Conservation (phyloP, 1,140 invertebrate genomes). For the Cydia splendana region DNA sequence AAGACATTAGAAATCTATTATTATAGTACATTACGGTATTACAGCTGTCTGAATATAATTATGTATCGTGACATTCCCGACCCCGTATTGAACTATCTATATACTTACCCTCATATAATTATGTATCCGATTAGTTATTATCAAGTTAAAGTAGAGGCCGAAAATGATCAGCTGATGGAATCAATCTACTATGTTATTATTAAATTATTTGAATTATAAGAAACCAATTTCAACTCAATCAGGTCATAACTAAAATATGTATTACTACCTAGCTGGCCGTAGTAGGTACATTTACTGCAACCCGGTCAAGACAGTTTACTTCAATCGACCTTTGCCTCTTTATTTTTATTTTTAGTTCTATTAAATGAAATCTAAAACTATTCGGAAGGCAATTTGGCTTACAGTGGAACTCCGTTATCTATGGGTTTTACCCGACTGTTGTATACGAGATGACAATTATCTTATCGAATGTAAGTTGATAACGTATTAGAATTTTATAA, state of each 20-base stretch:
- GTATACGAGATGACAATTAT: no score
- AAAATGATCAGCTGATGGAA: neutral
- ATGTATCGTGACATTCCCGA: no score
- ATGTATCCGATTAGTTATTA: neutral
- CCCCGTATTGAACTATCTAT: no score
- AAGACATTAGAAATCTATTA: no score
- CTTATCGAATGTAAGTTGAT: no score
- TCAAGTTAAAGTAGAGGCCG: neutral
- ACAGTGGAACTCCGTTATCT: no score
- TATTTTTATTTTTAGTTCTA: neutral
- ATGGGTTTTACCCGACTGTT: no score
- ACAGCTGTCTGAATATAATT: no score
- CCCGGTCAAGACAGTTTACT: slow-evolving; percentile 13
- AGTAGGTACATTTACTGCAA: neutral
- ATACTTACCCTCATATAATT: no score
- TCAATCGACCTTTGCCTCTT: neutral
- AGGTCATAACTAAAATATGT: slow-evolving; percentile 17
- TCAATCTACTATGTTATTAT: neutral
- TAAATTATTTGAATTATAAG: neutral
- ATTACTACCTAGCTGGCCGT: slow-evolving; percentile 1
- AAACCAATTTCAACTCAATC: slow-evolving; percentile 8
- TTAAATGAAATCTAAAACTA: neutral
- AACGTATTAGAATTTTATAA: no score
- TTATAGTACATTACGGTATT: no score
- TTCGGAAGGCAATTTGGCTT: no score